Percentiles rank a stretch among this genome's conserved stretches.
Conservation (phyloP, 2,888 invertebrate species). For the Heteromurus nitidus region DNA sequence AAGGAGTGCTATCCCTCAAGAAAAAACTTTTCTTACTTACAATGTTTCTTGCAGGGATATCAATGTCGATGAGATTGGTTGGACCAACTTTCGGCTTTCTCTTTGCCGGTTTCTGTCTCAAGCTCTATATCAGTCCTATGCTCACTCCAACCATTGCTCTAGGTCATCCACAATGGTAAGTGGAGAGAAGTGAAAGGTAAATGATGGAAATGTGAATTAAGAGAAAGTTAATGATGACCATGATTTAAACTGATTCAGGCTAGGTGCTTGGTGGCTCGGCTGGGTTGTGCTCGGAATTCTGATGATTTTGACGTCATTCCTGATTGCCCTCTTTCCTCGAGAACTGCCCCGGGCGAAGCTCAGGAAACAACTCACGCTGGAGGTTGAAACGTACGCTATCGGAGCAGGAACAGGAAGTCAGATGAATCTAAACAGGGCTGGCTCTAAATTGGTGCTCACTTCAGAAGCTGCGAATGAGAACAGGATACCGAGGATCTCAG, state of each 20-base stretch:
- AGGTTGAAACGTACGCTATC: conserved; percentile 46
- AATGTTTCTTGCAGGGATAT: conserved; percentile 76
- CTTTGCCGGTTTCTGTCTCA: conserved; percentile 78
- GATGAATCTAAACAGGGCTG: conserved; percentile 59
- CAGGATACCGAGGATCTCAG: conserved; percentile 67
- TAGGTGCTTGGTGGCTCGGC: conserved; percentile 73
- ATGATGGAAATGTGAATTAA: too few species aligned
- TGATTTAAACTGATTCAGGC: not conserved
- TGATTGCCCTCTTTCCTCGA: conserved; percentile 82
- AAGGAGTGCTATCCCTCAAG: not conserved
- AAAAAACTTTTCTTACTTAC: not conserved
- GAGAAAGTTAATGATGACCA: too few species aligned
- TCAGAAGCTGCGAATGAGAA: conserved; percentile 64
- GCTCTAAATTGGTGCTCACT: conserved; percentile 68
- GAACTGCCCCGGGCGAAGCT: conserved; percentile 77
- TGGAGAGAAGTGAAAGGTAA: too few species aligned
- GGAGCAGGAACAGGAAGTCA: conserved; percentile 54
- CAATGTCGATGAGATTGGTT: conserved; percentile 80
- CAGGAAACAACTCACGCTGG: conserved; percentile 58
- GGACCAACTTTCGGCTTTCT: conserved; percentile 81
- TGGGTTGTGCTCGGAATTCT: conserved; percentile 78
- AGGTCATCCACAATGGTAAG: conserved; percentile 80
- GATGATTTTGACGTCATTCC: conserved; percentile 80
- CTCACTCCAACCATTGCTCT: conserved; percentile 80
- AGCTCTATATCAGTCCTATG: conserved; percentile 80